Evolutionary conservation across 2,113 vertebrate genomes (phyloP), one percentile per base, ranked within the genome.

Genomic region (Bombycilla garrulus): DNA sequence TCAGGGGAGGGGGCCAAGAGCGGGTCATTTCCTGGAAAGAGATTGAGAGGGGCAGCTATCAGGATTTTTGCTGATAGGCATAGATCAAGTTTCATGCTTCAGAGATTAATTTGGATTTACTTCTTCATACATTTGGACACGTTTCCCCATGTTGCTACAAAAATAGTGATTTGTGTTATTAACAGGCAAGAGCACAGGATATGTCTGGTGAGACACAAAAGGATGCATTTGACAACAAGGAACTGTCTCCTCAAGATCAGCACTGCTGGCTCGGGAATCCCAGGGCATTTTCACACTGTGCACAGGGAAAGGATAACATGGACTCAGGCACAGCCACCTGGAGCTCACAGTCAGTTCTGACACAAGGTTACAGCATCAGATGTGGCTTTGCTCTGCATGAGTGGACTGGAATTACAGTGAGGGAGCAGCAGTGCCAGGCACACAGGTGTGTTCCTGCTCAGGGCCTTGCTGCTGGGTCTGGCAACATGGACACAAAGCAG

Each of bases 1-100:
- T 98, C 96, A 99, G 91, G 65, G 98, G 98, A 82, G 99, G 98
- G 14, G 99, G 99, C 99, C 99, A 99, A 31, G 98, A 98, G 53
- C 98, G 98, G 71, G 98, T 99, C 99, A 99, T 99, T 98, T 99
- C 99, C 99, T 99, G 67, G 33, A 94, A 96, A 77, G 90, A 77
- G 92, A 95, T 95, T 36, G 73, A 93, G 69, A 74, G 40, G 73
- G 85, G 79, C 35, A 31, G 70, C 60, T 53, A 69, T 87, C 48
- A 71, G 40, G 21, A 60, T 21, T 87, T 90, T 38, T 70, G 33
- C 50, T 42, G 58, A 85, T 20, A 47, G 20, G n/a, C 1, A 2
- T 16, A 80, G 28, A 35, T 51, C 23, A 90, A 48, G 11, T 79
- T 81, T 57, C 69, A 66, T 0, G 0, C 53, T 72, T 71, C 12